Conservation (phyloP, 1,140 invertebrate species). For the Paramacrobiotus metropolitanus region DNA sequence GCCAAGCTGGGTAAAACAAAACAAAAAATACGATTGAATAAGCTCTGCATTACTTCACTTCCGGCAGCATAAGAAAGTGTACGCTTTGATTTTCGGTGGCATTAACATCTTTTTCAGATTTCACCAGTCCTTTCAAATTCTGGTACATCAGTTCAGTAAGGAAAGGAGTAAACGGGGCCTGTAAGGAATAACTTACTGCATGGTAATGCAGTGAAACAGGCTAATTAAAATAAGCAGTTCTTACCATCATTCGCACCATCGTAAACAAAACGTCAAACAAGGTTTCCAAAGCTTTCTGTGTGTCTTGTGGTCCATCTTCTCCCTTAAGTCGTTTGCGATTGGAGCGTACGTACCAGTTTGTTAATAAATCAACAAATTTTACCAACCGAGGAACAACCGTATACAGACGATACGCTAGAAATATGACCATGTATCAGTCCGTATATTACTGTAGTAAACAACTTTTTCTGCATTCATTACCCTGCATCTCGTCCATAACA, state of each 20-base stretch:
- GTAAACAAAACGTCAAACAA: slow-evolving; percentile 64
- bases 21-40: slow-evolving; percentile 6
- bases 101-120: slow-evolving; percentile 16
- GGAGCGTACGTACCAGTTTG: slow-evolving; percentile 95
- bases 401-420: slow-evolving; percentile 60
- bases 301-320: slow-evolving; percentile 46
- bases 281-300: slow-evolving; percentile 55
- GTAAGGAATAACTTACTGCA: slow-evolving; percentile 11
- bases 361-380: slow-evolving; percentile 88
- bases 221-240: slow-evolving; percentile 10
- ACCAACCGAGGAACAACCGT: slow-evolving; percentile 78
- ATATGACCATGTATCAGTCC: slow-evolving; percentile 5
- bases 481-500: slow-evolving; percentile 68
- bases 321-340: slow-evolving; percentile 80
- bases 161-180: slow-evolving; percentile 88
- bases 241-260: slow-evolving; percentile 62
- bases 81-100: slow-evolving; percentile 36
- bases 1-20: slow-evolving; percentile 5
- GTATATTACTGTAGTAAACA: neutral
- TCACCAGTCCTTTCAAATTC: slow-evolving; percentile 36
- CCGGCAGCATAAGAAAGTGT: slow-evolving; percentile 68
- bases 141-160: slow-evolving; percentile 89
- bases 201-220: slow-evolving; percentile 6
- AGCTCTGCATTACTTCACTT: slow-evolving; percentile 26
- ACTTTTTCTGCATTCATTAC: slow-evolving; percentile 12